Percentiles rank a stretch among this genome's conserved stretches.
Conservation (phyloP, 2,888 invertebrate genomes). For the Dicycla oo region DNA sequence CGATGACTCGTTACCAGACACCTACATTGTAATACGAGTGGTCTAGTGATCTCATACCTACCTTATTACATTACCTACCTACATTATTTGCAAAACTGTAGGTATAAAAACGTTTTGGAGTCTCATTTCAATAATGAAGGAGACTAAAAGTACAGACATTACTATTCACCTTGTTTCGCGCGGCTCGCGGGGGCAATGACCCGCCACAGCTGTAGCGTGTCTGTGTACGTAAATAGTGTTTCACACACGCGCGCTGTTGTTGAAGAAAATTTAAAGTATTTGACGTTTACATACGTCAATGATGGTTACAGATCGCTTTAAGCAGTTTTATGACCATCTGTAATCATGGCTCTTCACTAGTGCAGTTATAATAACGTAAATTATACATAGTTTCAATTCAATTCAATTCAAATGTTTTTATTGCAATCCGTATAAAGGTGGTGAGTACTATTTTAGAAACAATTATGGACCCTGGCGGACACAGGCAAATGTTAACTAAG, state of each 20-base stretch:
- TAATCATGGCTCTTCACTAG: slow-evolving; percentile 19
- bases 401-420: no score
- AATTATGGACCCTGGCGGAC: no score
- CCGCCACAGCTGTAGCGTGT: slow-evolving; percentile 83
- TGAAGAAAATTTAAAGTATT: slow-evolving; percentile 59
- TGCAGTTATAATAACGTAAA: slow-evolving; percentile 31
- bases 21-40: slow-evolving; percentile 53
- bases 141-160: slow-evolving; percentile 79
- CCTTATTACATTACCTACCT: no score
- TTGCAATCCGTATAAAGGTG: no score
- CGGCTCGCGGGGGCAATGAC: slow-evolving; percentile 82
- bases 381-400: slow-evolving; percentile 24
- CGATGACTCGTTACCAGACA: slow-evolving; percentile 47
- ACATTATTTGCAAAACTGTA: slow-evolving; percentile 64
- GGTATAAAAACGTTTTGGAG: slow-evolving; percentile 66
- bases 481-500: no score
- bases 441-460: no score
- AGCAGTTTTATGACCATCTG: slow-evolving; percentile 24
- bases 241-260: slow-evolving; percentile 67
- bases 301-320: slow-evolving; percentile 6
- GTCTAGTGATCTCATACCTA: slow-evolving; percentile 62
- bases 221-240: slow-evolving; percentile 78
- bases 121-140: slow-evolving; percentile 75
- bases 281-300: slow-evolving; percentile 42
- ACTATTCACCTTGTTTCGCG: slow-evolving; percentile 88